Conservation (phyloP, 2,888 invertebrate species). For the Mythimna lalbum region DNA sequence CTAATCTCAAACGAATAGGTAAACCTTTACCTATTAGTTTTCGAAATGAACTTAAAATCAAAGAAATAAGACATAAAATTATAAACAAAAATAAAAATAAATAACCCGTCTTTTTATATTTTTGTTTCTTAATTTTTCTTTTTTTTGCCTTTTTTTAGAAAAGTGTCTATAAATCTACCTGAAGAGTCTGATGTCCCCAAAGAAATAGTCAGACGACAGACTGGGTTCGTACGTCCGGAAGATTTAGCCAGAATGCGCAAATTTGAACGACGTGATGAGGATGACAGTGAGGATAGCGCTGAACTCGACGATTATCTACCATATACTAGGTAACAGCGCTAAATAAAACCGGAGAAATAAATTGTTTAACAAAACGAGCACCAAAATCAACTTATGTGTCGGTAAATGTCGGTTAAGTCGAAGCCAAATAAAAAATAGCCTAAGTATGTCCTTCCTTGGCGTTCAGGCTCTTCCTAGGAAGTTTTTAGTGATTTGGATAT, state of each 20-base stretch:
- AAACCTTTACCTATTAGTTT: too few relatives aligned
- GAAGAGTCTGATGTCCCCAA: conserved; percentile 47
- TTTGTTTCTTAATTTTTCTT: too few relatives aligned
- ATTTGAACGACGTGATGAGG: conserved; percentile 16
- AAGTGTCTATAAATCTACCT: conserved; percentile 74
- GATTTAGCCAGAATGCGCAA: conserved; percentile 70
- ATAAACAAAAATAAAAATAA: too few relatives aligned
- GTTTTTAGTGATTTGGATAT: too few relatives aligned
- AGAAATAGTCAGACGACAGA: conserved; percentile 77
- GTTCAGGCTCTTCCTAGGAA: too few relatives aligned
- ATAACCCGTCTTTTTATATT: too few relatives aligned
- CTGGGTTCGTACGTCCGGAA: conserved; percentile 74
- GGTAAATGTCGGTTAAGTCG: too few relatives aligned
- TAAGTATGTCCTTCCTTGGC: too few relatives aligned
- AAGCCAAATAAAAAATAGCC: too few relatives aligned
- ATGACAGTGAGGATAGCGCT: conserved; percentile 12
- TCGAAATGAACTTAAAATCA: background rate
- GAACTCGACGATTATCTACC: conserved; percentile 30
- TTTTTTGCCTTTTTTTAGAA: conserved; percentile 69
- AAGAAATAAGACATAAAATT: too few relatives aligned
- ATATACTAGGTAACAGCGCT: conserved; percentile 44
- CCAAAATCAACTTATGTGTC: too few relatives aligned
- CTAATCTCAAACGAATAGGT: background rate
- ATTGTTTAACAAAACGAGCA: background rate
- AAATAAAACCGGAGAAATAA: background rate